Percentiles rank a stretch among this genome's conserved stretches.
Conservation (phyloP, 2,797 vertebrate species). For the Nasua narica region DNA sequence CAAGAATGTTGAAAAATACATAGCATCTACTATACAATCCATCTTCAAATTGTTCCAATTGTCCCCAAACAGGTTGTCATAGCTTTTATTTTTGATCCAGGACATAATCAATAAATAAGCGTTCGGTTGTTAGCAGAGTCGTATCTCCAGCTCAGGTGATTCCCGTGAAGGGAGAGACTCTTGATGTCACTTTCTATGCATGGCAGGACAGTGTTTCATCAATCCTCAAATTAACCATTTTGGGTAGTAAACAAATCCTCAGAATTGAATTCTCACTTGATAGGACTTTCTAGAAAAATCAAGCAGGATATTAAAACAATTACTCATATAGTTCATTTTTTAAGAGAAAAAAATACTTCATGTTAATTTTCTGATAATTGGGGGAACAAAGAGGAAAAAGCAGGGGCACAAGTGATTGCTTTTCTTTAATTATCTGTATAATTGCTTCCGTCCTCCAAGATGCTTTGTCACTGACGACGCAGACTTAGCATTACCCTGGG, state of each 20-base stretch:
- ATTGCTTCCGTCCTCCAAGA: constrained; percentile 54
- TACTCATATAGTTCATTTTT: constrained; percentile 56
- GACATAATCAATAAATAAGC: not conserved
- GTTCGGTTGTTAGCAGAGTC: not conserved
- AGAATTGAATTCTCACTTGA: constrained; percentile 33
- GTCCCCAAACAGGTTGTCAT: not conserved
- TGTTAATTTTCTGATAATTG: constrained; percentile 65
- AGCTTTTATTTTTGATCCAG: not conserved
- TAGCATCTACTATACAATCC: not conserved
- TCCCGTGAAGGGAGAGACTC: not conserved
- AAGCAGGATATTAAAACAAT: constrained; percentile 68
- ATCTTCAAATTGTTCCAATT: not conserved
- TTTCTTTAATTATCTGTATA: constrained; percentile 68
- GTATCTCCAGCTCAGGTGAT: not conserved
- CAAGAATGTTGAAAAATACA: not conserved
- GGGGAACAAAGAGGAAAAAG: not conserved
- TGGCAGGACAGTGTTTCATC: not conserved
- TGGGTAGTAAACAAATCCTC: constrained; percentile 20
- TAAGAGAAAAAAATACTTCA: constrained; percentile 44
- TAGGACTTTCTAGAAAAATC: constrained; percentile 20
- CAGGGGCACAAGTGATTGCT: not conserved
- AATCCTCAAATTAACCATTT: constrained; percentile 14
- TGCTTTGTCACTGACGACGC: constrained; percentile 6
- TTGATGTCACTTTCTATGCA: not conserved
- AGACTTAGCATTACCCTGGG: constrained; percentile 7